Percentiles rank a stretch among this genome's conserved stretches.
These are phyloP conservation scores for Atherinomorus stipes DNA, from an alignment of 2,113 vertebrate species.

Conservation along the genomic window DNA sequence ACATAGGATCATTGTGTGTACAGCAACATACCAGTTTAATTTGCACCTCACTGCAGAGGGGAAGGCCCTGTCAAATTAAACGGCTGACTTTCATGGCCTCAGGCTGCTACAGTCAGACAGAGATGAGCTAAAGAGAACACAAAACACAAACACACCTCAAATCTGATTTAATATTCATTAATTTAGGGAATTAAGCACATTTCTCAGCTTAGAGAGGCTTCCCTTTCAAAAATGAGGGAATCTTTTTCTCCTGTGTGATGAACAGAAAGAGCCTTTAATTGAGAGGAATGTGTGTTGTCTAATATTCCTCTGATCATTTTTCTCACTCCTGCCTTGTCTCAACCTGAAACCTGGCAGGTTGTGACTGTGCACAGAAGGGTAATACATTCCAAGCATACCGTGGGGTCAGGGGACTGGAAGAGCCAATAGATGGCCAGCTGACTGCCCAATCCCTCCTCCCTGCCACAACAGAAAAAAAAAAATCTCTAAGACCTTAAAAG, in stretches of 20 bases:
- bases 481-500: conserved; percentile 34
- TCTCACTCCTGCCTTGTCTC: conserved; percentile 78
- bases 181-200: conserved; percentile 24
- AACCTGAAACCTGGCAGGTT: conserved; percentile 84
- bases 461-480: conserved; percentile 48
- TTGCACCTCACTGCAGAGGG: conserved; percentile 48
- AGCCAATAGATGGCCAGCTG: conserved; percentile 81
- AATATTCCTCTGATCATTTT: conserved; percentile 33
- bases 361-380: conserved; percentile 72
- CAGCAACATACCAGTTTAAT: conserved; percentile 39
- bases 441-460: conserved; percentile 66
- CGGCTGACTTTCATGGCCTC: conserved; percentile 59
- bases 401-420: conserved; percentile 79
- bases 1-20: conserved; percentile 10
- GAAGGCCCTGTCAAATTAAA: conserved; percentile 64
- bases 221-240: not conserved
- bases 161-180: conserved; percentile 61
- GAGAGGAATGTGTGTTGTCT: conserved; percentile 19
- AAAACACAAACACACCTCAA: conserved; percentile 36
- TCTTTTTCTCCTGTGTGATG: not conserved
- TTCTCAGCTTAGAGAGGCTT: not conserved
- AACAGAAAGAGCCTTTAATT: not conserved
- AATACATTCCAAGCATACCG: conserved; percentile 84
- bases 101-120: conserved; percentile 65
- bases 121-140: conserved; percentile 31